Base-by-base conservation (phyloP, 2,113 vertebrate genomes). In the Leptobrachium ailaonicum region DNA sequence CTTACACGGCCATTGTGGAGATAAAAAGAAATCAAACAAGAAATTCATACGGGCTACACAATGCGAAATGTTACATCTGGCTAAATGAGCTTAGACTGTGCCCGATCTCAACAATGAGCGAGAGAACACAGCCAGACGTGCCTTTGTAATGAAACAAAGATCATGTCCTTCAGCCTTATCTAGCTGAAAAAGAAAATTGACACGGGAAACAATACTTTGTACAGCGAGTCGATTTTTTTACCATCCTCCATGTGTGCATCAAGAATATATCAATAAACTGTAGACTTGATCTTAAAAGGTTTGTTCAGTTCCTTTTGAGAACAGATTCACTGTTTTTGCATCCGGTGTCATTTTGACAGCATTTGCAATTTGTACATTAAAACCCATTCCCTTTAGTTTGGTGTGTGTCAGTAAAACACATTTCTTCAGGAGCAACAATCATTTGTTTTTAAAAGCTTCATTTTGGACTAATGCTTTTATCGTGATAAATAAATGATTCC, bases 71-170 rank as follows among this genome's bases (percentile, higher is more conserved):
- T 11, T 63, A n/a, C 41, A 64, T 54, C 54, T 76, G 45, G 68
- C 56, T 62, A 41, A 78, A 71, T 41, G 42, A 60, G 20, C 66
- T 73, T 53, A 73, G 70, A 73, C 40, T 44, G 69, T 66, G 45
- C 41, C 45, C 62, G 41, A 68, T 12, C 54, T 54, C 66, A 69
- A 75, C 72, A 81, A 74, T 69, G 40, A 75, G 20, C 60, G 67
- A 63, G 8, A 60, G 64, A 73, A 81, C 79, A 81, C 42, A 58
- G 66, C 64, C 64, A 69, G 54, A 41, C 14, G 41, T 11, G 56
- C 47, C 79, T 81, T 81, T 81, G 71, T 81, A 13, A 75, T 75
- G 44, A 81, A 47, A 81, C 79, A 81, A 81, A 75, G 79, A 74
- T 69, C 47, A 42, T 50, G 79, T 75, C 71, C 71, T 75, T 81